Percentiles rank a stretch among this genome's conserved stretches.
Evolutionary conservation across 2,797 vertebrate genomes (phyloP).

Genomic region (Catostomus latipinnis): DNA sequence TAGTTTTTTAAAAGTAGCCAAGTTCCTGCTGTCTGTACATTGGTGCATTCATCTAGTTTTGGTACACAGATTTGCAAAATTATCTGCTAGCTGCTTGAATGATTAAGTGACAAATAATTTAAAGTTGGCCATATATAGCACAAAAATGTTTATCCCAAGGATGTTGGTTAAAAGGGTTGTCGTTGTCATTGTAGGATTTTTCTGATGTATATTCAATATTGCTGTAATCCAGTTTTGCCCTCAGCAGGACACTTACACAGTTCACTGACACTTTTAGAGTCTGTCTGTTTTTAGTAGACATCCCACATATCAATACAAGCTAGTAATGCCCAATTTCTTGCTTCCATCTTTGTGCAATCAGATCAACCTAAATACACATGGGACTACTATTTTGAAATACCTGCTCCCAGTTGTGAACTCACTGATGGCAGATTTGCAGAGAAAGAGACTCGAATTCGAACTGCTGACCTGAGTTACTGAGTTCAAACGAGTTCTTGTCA

Average conservation of each 20-base stretch:
- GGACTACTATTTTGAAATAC: too few relatives aligned
- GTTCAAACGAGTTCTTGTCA: too few relatives aligned
- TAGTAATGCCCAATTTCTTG: constrained; percentile 26
- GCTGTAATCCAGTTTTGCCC: background rate
- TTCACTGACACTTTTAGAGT: constrained; percentile 30
- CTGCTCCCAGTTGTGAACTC: too few relatives aligned
- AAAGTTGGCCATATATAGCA: background rate
- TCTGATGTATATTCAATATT: background rate
- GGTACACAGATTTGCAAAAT: constrained; percentile 38
- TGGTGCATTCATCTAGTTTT: constrained; percentile 51
- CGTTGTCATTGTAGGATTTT: constrained; percentile 1
- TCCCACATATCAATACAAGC: constrained; percentile 27
- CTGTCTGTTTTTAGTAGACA: constrained; percentile 25
- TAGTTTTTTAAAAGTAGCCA: constrained; percentile 49
- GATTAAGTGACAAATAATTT: background rate
- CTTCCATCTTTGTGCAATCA: constrained; percentile 15
- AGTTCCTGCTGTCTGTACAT: constrained; percentile 34
- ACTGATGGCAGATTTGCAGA: too few relatives aligned
- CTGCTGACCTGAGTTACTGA: too few relatives aligned
- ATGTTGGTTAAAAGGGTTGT: background rate
- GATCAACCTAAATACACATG: background rate
- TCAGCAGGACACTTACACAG: background rate
- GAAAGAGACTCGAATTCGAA: too few relatives aligned
- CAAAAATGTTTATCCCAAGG: background rate
- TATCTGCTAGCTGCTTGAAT: background rate